Evolutionary conservation across 2,113 vertebrate genomes (phyloP), one percentile per base, ranked within the genome.

Genomic region (Oryzias celebensis): DNA sequence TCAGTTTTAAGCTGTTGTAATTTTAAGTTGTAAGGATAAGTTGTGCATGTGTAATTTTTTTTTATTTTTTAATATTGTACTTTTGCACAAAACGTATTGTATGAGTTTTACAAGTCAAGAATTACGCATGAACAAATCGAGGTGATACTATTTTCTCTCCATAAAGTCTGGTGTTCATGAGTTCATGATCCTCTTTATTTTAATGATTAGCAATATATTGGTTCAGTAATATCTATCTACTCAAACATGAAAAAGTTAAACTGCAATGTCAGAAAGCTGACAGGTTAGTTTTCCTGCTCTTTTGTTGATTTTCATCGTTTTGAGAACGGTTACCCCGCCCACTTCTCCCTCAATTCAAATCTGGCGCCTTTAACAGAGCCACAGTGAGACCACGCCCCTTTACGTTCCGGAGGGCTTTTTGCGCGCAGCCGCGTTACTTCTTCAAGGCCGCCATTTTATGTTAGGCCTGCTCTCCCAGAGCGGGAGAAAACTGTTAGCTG

Each of bases 401-500:
- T 16, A 22, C 53, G 56, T 65, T 68, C 62, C 18, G 8, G 51
- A 48, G 55, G 4, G 20, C 18, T 17, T n/a, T 26, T 41, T 55
- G 0, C 43, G 92, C 94, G 93, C 95, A 94, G 70, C 84, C 94
- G 91, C 92, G 82, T 31, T 90, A 47, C 68, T 55, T 23, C 75
- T 70, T 66, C 68, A 22, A 26, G 69, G 60, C 95, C 94, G 94
- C 95, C 95, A 96, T 96, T 96, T 96, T 96, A 93, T 96, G 94
- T 85, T 85, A 80, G 92, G 91, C 89, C 90, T 88, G 86, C 85
- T 92, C 85, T 87, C 78, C 85, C 72, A 85, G 90, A 91, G 92
- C 91, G 90, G 90, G 91, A 91, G 91, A 91, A 91, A 91, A 90
- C 86, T 89, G 90, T 91, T 88, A 88, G 83, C 75, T 61, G 70